Base-by-base conservation (phyloP, 2,888 invertebrate genomes). In the Scaptomyza flava region DNA sequence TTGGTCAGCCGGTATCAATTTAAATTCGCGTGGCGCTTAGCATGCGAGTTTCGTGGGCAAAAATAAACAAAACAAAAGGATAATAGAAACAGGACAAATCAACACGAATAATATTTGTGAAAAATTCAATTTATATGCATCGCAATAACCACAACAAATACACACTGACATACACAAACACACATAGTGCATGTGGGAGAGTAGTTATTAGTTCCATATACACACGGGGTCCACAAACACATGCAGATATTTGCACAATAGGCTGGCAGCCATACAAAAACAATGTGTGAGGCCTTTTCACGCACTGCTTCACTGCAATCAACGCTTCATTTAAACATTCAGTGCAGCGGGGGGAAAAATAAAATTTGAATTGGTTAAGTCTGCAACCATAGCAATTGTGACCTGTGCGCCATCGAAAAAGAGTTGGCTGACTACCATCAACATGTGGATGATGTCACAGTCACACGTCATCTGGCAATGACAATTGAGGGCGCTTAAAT, bases 71-170 rank as follows among this genome's bases (percentile, higher is more conserved):
- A 45, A 12, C 20, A 12, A 43, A 53, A 33, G 38, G 31, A 56
- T 62, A 69, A 69, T 66, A 23, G 64, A 66, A 77, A 73, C 52
- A 58, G 56, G 42, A 47, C 20, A 71, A 66, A 73, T 57, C 50
- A 68, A 77, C 73, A 54, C 47, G 38, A 79, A 70, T 71, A 73
- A 59, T 81, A 66, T 74, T 79, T 73, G 76, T 68, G 64, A 83
- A 86, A 86, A 87, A 86, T 81, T 76, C 89, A 88, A 84, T 88
- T 84, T 88, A 87, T 88, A 88, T 84, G 78, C 76, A 82, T 66
- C 67, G 59, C 67, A 65, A 68, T 67, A 70, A 68, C 52, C 69
- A 72, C 77, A 79, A 72, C 57, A 51, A 50, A 59, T 14, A n/a
- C n/a, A 51, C n/a, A n/a, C 27, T 3, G 11, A 51, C 11, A 36